phyloP scores from a whole-genome alignment of 2,797 vertebrate species.

The Acrossocheilus fasciatus region DNA sequence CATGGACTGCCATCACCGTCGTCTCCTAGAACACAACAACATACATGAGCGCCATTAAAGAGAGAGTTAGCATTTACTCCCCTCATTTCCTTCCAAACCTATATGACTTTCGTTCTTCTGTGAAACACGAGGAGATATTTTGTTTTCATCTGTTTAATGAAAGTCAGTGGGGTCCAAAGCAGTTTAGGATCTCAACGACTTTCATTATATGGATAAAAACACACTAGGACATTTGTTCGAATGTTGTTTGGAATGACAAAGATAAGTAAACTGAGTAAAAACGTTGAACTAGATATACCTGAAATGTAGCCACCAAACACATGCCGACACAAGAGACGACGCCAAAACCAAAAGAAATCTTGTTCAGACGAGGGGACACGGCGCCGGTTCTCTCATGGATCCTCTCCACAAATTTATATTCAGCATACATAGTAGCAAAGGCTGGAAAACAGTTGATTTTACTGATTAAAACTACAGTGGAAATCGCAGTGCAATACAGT shows the following conservation, averaged over 20 bases:
- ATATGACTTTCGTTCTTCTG: neutral
- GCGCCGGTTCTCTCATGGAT: constrained; percentile 71
- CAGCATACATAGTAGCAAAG: constrained; percentile 85
- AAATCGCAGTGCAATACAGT: neutral
- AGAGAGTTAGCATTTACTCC: neutral
- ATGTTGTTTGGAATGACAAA: neutral
- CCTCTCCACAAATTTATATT: constrained; percentile 88
- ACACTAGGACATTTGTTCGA: neutral
- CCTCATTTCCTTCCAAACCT: neutral
- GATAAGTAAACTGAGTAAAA: neutral
- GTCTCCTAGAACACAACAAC: constrained; percentile 82
- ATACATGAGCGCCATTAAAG: neutral
- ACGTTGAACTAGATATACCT: constrained; percentile 76
- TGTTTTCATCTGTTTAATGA: neutral
- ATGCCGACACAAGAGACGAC: constrained; percentile 87
- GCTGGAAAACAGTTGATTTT: constrained; percentile 71
- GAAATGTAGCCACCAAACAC: constrained; percentile 93
- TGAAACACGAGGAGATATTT: neutral
- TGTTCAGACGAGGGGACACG: constrained; percentile 74
- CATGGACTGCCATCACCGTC: constrained; percentile 79
- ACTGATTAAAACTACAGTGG: neutral
- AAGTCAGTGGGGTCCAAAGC: neutral
- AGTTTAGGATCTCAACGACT: neutral
- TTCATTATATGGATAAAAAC: neutral
- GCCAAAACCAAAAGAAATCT: constrained; percentile 77